Base-by-base conservation (phyloP, 2,113 vertebrate genomes). In the Labeo catla region DNA sequence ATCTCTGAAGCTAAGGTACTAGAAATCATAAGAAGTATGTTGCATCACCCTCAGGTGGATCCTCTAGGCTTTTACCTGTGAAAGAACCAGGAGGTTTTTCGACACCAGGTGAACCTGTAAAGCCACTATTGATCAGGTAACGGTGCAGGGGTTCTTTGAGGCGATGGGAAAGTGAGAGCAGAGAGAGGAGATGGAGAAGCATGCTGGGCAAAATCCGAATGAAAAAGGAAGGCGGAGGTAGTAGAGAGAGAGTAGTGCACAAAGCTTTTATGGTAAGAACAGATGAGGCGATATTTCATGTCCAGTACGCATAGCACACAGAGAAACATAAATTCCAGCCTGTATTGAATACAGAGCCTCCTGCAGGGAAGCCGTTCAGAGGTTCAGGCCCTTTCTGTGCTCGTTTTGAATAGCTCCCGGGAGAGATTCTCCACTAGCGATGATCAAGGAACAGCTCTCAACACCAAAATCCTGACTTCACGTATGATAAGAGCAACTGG, bases 211-310 rank as follows among this genome's bases (percentile, higher is more conserved):
- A 50, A 50, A 70, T 45, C 21, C 3, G 57, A 63, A 65, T 13
- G 16, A 39, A n/a, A 49, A 21, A 16, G 39, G 50, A 28, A 57
- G 54, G 19, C 4, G 13, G 21, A 61, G 23, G 28, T 16, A 47
- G 72, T 61, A 43, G 83, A 47, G 28, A 19, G 83, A 84, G 84
- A 72, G 50, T 49, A 76, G 8, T 78, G 47, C 49, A 8, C 54
- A 59, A 57, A 50, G 68, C 63, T 74, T 85, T 86, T 79, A 76
- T 76, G 28, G 54, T 86, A 85, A 87, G 86, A 76, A 43, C 65
- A 84, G 72, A 83, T 73, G 68, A 61, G 86, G 86, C 77, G 78
- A 91, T 84, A 74, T 84, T 84, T 73, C 50, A 73, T 45, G 21
- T 70, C 81, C 19, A 74, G 9, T 70, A 70, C 16, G 3, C 63